Evolutionary conservation across 2,797 vertebrate species (phyloP).

Genomic region (Balearica regulorum): DNA sequence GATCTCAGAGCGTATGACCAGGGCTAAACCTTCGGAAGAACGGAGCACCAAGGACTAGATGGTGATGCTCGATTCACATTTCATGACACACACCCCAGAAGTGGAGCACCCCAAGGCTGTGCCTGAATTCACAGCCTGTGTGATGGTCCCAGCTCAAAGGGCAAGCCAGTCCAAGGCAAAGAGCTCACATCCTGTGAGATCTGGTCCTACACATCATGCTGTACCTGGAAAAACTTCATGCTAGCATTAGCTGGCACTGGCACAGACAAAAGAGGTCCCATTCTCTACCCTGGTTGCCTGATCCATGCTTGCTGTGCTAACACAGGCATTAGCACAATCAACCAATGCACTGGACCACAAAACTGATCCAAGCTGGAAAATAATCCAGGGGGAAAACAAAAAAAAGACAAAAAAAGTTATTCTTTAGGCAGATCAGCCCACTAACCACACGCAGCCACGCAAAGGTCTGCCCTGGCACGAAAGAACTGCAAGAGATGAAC

Average conservation of each 20-base stretch:
- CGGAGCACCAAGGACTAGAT: not conserved
- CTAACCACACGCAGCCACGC: not conserved
- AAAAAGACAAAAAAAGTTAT: too few relatives aligned
- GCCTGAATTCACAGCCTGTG: fast-evolving
- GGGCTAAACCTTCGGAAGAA: not conserved
- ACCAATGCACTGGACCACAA: not conserved
- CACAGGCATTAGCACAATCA: not conserved
- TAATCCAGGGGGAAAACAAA: not conserved
- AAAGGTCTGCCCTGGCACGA: fast-evolving
- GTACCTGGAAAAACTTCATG: not conserved
- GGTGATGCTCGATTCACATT: fast-evolving
- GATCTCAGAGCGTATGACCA: fast-evolving
- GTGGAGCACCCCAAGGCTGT: not conserved
- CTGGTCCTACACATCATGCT: not conserved
- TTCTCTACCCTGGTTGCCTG: not conserved
- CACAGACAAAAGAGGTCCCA: not conserved
- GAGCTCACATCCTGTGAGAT: not conserved
- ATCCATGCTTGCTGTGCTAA: not conserved
- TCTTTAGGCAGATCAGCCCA: not conserved
- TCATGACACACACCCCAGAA: fast-evolving
- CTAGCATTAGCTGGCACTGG: not conserved
- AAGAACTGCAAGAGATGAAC: not conserved
- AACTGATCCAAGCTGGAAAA: not conserved
- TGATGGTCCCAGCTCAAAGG: not conserved
- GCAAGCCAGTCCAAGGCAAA: not conserved